These are phyloP conservation scores for Lasiurus cinereus DNA, from an alignment of 2,113 vertebrate species.

Conservation along the genomic window DNA sequence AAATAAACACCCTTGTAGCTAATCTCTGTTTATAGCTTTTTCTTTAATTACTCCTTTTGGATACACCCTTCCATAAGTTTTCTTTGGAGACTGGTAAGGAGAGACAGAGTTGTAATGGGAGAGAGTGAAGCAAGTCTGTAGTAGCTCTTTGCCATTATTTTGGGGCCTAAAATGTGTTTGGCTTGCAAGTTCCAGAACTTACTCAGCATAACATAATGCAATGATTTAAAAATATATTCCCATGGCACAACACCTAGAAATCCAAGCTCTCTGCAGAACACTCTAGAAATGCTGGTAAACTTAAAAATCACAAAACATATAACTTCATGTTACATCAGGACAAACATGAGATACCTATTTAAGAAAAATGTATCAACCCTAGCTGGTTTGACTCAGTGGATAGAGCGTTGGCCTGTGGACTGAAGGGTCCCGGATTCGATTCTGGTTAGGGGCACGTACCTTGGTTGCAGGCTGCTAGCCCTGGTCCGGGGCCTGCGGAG, in stretches of 20 bases:
- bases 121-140: neutral
- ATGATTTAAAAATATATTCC: constrained; percentile 60
- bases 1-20: constrained; percentile 51
- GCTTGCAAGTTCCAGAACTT: constrained; percentile 58
- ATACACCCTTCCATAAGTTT: neutral
- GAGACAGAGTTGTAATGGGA: neutral
- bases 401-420: no score
- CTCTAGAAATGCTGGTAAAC: constrained; percentile 30
- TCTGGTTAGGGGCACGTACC: no score
- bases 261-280: constrained; percentile 27
- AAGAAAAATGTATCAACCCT: neutral
- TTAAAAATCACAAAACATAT: constrained; percentile 42
- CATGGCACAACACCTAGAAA: constrained; percentile 54
- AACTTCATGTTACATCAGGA: constrained; percentile 49
- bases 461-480: no score
- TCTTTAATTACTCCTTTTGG: constrained; percentile 29
- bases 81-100: neutral
- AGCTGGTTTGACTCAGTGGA: no score
- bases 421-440: no score
- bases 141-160: constrained; percentile 17
- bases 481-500: no score
- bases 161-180: constrained; percentile 61
- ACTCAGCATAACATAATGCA: constrained; percentile 57
- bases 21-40: constrained; percentile 23
- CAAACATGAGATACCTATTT: neutral